A percentile compares a stretch with the other conserved stretches of the same genome.
Conservation (phyloP, 2,113 vertebrate species). For the Triplophysa rosa region DNA sequence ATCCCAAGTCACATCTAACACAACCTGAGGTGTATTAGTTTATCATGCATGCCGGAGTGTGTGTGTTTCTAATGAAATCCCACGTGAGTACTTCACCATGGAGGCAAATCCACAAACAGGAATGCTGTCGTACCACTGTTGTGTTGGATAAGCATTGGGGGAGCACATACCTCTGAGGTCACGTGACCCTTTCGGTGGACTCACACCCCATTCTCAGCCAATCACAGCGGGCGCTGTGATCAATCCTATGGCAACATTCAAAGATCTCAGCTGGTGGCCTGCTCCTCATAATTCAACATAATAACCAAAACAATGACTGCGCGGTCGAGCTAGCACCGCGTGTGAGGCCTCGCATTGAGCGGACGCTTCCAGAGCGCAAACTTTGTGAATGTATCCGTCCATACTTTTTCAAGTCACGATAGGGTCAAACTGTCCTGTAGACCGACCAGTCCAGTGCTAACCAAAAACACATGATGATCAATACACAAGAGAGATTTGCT, state of each 20-base stretch:
- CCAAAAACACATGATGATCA: too few species aligned
- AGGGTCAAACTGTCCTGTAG: background rate
- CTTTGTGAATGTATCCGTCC: background rate
- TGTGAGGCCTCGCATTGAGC: conserved; percentile 6
- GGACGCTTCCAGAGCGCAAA: background rate
- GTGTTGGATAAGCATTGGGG: conserved; percentile 40
- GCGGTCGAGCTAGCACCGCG: conserved; percentile 4
- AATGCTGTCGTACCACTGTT: conserved; percentile 61
- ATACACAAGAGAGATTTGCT: too few species aligned
- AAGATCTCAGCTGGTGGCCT: conserved; percentile 2
- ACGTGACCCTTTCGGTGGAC: conserved; percentile 60
- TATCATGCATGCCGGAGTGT: background rate
- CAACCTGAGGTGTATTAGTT: background rate
- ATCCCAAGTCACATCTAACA: background rate
- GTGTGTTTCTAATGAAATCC: conserved; percentile 35
- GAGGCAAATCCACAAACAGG: conserved; percentile 54
- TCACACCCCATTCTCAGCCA: conserved; percentile 70
- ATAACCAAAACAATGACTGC: conserved; percentile 43
- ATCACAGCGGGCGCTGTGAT: conserved; percentile 56
- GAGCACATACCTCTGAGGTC: conserved; percentile 55
- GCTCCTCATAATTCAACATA: conserved; percentile 43
- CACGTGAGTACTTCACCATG: conserved; percentile 62
- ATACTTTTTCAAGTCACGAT: background rate
- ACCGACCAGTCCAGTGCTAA: too few species aligned
- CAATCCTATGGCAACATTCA: conserved; percentile 49